Percentiles rank a stretch among this genome's conserved stretches.
These are phyloP conservation scores for Morbakka virulenta DNA, from an alignment of 30 jellyfish, hydroid and myxozoan genomes.

Conservation along the genomic window DNA sequence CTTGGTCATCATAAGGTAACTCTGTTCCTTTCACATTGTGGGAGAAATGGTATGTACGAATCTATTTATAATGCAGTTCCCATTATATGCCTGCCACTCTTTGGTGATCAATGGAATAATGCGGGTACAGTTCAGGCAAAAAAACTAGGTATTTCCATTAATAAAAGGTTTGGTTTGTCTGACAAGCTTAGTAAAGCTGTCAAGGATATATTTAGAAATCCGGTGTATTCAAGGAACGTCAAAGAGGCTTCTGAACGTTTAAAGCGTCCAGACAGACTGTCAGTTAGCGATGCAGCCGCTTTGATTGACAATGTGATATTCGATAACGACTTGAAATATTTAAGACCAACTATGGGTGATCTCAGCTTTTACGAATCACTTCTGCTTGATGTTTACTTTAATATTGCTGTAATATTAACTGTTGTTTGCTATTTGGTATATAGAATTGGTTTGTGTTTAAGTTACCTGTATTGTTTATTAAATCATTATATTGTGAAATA, in stretches of 20 bases:
- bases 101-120: slow-evolving; percentile 67
- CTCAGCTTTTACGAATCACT: not conserved
- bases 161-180: too few species aligned
- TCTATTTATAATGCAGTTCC: slow-evolving; percentile 53
- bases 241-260: not conserved
- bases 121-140: slow-evolving; percentile 60
- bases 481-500: too few species aligned
- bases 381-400: not conserved
- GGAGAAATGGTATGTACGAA: slow-evolving; percentile 69
- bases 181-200: not conserved
- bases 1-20: slow-evolving; percentile 24
- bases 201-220: not conserved
- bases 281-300: not conserved
- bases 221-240: not conserved
- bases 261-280: not conserved
- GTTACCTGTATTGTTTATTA: too few species aligned
- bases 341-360: not conserved
- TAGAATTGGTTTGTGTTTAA: too few species aligned
- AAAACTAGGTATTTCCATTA: slow-evolving; percentile 51
- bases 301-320: not conserved
- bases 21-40: slow-evolving; percentile 63
- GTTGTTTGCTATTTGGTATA: too few species aligned
- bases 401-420: too few species aligned
- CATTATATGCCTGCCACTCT: slow-evolving; percentile 59
- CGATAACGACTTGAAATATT: not conserved